A percentile compares a stretch with the other conserved stretches of the same genome.
Conservation (phyloP, 2,113 vertebrate genomes). For the Microcebus lehilahytsara region DNA sequence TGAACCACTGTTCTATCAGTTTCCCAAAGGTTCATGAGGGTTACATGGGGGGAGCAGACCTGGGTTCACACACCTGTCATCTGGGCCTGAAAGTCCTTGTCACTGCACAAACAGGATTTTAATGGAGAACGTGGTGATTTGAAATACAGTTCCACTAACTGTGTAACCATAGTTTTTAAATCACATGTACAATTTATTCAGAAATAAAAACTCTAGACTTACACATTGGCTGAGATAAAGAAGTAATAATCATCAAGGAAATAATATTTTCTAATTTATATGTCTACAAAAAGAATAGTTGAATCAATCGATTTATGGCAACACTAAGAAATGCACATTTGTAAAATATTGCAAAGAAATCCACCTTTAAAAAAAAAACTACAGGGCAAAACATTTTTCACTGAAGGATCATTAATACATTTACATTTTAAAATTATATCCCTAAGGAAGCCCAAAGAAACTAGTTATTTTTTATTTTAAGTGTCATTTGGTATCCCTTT, state of each 20-base stretch:
- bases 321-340: conserved; percentile 19
- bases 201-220: neutral
- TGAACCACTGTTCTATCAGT: neutral
- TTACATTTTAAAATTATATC: conserved; percentile 55
- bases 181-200: neutral
- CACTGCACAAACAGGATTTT: neutral
- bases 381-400: conserved; percentile 12
- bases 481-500: conserved; percentile 62
- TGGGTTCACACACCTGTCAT: neutral
- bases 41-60: neutral
- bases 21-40: neutral
- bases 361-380: neutral
- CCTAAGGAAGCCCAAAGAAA: neutral
- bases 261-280: neutral
- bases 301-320: neutral
- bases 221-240: neutral
- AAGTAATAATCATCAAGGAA: neutral
- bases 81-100: neutral
- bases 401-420: conserved; percentile 45
- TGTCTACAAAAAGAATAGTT: neutral
- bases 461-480: conserved; percentile 62
- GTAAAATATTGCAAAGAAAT: conserved; percentile 56
- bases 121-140: neutral
- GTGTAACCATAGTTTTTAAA: neutral
- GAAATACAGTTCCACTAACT: neutral